A percentile compares a stretch with the other conserved stretches of the same genome.
Conservation (phyloP, 2,888 invertebrate species). For the Branchinecta sandiegonensis region DNA sequence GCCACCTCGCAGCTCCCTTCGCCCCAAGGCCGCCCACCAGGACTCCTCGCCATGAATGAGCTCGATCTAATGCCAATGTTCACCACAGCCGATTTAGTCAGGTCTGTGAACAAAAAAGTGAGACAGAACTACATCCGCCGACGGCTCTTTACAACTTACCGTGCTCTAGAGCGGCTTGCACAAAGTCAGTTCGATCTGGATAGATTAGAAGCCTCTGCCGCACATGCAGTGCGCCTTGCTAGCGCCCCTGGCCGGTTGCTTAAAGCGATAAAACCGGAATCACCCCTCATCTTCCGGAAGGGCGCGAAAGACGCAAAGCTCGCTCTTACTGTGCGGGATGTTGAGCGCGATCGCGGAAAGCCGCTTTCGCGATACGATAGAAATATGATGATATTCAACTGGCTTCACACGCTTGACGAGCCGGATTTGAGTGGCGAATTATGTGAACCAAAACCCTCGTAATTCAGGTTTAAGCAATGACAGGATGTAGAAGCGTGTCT, state of each 20-base stretch:
- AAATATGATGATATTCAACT: slow-evolving; percentile 92
- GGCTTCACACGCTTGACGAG: slow-evolving; percentile 75
- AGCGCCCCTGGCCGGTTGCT: slow-evolving; percentile 23
- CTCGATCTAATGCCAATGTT: slow-evolving; percentile 36
- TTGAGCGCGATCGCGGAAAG: slow-evolving; percentile 64
- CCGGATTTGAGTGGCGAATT: not conserved
- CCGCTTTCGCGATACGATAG: slow-evolving; percentile 74
- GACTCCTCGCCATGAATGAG: not conserved
- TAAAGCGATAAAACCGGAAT: slow-evolving; percentile 25
- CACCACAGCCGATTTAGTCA: slow-evolving; percentile 50
- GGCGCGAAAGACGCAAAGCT: slow-evolving; percentile 25
- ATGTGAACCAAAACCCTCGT: not conserved
- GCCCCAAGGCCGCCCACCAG: slow-evolving; percentile 46
- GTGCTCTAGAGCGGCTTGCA: slow-evolving; percentile 61
- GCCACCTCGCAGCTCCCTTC: slow-evolving; percentile 65
- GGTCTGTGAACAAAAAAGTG: slow-evolving; percentile 66
- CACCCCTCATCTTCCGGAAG: slow-evolving; percentile 26
- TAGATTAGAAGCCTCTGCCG: slow-evolving; percentile 30
- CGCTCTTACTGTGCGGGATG: slow-evolving; percentile 54
- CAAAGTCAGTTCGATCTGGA: slow-evolving; percentile 74
- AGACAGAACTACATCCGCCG: slow-evolving; percentile 66
- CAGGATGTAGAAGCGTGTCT: too few species aligned
- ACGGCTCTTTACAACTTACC: slow-evolving; percentile 60
- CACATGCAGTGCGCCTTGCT: slow-evolving; percentile 31
- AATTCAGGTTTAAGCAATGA: not conserved